Percentiles rank a stretch among this genome's conserved stretches.
Evolutionary conservation across 2,797 vertebrate genomes (phyloP).

Genomic region (Hafferia zeledoni): DNA sequence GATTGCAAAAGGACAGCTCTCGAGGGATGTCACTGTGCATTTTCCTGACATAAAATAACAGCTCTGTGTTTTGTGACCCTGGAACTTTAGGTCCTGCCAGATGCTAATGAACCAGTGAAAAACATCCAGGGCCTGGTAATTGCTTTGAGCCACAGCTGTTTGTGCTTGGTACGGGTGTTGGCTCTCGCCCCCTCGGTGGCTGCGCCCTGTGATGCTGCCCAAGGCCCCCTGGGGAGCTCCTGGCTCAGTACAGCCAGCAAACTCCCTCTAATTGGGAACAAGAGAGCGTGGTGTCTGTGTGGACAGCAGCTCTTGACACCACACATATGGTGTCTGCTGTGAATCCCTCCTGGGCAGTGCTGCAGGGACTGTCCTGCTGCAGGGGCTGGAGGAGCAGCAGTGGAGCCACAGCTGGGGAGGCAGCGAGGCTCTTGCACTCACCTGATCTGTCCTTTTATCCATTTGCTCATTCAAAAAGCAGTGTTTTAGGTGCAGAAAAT

Average conservation of each 20-base stretch:
- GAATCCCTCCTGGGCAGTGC: not conserved
- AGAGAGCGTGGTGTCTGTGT: not conserved
- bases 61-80: conserved; percentile 46
- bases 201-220: not conserved
- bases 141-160: conserved; percentile 25
- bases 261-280: not conserved
- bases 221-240: not conserved
- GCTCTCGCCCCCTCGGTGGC: not conserved
- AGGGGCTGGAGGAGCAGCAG: not conserved
- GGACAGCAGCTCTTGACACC: not conserved
- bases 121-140: conserved; percentile 42
- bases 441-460: not conserved
- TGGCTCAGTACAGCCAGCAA: not conserved
- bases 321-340: accelerated
- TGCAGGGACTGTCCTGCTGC: not conserved
- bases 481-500: not conserved
- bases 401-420: not conserved
- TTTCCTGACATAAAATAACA: conserved; percentile 35
- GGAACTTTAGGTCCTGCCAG: conserved; percentile 46
- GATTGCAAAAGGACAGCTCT: conserved; percentile 38
- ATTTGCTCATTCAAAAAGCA: not conserved
- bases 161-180: not conserved
- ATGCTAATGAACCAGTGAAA: conserved; percentile 55
- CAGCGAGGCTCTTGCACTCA: not conserved
- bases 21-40: not conserved